A percentile compares a stretch with the other conserved stretches of the same genome.
These are phyloP conservation scores for Andrena flavipes DNA, from an alignment of 2,888 invertebrate species.

Conservation along the genomic window DNA sequence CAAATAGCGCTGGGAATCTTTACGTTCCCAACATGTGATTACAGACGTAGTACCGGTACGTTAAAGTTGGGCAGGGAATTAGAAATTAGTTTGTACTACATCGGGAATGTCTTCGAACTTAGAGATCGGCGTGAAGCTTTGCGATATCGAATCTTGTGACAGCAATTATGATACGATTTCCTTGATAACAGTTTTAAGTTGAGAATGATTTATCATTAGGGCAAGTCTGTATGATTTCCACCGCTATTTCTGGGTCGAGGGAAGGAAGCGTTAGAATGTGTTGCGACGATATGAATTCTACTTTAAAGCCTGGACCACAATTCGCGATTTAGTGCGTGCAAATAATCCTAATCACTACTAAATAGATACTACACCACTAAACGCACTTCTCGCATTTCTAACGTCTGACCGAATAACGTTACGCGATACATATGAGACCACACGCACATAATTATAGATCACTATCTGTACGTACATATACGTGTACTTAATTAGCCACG, in stretches of 20 bases:
- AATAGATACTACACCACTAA: constrained; percentile 56
- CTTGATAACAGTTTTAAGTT: background rate
- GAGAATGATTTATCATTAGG: background rate
- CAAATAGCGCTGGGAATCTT: constrained; percentile 20
- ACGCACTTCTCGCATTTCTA: constrained; percentile 50
- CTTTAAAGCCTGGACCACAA: constrained; percentile 80
- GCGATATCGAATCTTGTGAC: background rate
- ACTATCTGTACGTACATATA: constrained; percentile 6
- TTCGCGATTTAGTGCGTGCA: constrained; percentile 71
- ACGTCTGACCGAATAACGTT: constrained; percentile 16
- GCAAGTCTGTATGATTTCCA: constrained; percentile 2
- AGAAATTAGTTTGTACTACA: constrained; percentile 10
- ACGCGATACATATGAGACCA: constrained; percentile 14
- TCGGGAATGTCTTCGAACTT: background rate
- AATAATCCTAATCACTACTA: constrained; percentile 58
- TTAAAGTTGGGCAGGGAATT: background rate
- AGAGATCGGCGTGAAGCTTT: no score
- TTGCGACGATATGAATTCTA: constrained; percentile 53
- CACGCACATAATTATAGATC: constrained; percentile 6
- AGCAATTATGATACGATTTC: background rate
- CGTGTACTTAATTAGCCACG: constrained; percentile 8
- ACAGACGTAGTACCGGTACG: background rate
- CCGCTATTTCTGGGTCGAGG: constrained; percentile 23
- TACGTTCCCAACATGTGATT: background rate
- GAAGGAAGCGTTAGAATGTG: constrained; percentile 30